Conservation (phyloP, 2,113 vertebrate genomes). For the Orycteropus afer region DNA sequence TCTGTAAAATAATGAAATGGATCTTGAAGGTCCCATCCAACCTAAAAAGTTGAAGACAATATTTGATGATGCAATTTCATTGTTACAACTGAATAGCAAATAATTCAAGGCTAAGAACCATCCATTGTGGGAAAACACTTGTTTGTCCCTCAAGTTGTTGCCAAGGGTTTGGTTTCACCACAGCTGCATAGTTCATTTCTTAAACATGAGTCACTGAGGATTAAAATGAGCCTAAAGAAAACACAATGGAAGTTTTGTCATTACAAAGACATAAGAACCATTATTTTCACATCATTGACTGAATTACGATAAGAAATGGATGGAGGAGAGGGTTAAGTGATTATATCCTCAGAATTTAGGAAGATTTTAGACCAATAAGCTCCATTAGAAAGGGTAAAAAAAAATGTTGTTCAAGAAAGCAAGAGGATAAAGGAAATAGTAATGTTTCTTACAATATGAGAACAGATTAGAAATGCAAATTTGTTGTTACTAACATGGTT, state of each 20-base stretch:
- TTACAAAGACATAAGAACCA: constrained; percentile 59
- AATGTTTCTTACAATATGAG: background rate
- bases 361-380: background rate
- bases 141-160: constrained; percentile 26
- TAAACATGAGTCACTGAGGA: constrained; percentile 67
- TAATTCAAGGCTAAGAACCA: constrained; percentile 29
- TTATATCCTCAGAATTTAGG: constrained; percentile 31
- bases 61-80: background rate
- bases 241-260: constrained; percentile 68
- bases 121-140: constrained; percentile 50
- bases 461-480: background rate
- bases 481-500: background rate
- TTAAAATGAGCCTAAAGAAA: constrained; percentile 63
- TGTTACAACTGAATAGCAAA: constrained; percentile 16
- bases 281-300: constrained; percentile 53
- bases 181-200: constrained; percentile 65
- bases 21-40: constrained; percentile 18
- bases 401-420: background rate
- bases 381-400: background rate
- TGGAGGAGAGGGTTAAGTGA: constrained; percentile 22
- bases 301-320: constrained; percentile 61
- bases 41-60: background rate
- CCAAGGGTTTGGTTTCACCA: constrained; percentile 59
- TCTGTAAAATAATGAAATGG: constrained; percentile 5
- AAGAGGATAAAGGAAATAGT: background rate